Evolutionary conservation across 2,888 invertebrate species (phyloP).

Genomic region (Nephrotoma guestfalica): DNA sequence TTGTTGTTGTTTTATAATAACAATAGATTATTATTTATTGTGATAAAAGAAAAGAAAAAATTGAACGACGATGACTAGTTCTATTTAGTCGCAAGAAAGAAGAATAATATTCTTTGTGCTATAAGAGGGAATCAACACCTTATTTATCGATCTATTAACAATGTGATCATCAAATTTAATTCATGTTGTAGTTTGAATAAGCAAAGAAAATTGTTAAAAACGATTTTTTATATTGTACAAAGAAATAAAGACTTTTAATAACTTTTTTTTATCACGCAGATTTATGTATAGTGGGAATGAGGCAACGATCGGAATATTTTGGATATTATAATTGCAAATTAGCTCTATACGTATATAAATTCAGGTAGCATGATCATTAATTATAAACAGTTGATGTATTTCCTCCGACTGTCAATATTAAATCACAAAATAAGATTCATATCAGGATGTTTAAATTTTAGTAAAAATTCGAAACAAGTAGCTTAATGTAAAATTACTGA

Average conservation of each 20-base stretch:
- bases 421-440: background rate
- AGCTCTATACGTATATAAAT: background rate
- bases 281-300: background rate
- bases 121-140: background rate
- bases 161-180: background rate
- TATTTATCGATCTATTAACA: background rate
- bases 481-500: background rate
- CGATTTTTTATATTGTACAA: background rate
- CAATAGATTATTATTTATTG: background rate
- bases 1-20: background rate
- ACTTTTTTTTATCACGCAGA: background rate
- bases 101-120: background rate
- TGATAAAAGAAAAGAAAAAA: background rate
- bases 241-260: background rate
- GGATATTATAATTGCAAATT: background rate
- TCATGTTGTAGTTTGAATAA: background rate
- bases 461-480: background rate
- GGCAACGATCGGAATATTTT: background rate
- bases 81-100: background rate
- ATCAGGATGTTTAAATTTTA: background rate
- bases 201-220: background rate
- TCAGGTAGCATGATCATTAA: background rate
- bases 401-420: background rate
- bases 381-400: background rate
- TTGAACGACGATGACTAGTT: background rate